Evolutionary conservation across 2,797 vertebrate genomes (phyloP).

Genomic region (Acropternis orthonyx): DNA sequence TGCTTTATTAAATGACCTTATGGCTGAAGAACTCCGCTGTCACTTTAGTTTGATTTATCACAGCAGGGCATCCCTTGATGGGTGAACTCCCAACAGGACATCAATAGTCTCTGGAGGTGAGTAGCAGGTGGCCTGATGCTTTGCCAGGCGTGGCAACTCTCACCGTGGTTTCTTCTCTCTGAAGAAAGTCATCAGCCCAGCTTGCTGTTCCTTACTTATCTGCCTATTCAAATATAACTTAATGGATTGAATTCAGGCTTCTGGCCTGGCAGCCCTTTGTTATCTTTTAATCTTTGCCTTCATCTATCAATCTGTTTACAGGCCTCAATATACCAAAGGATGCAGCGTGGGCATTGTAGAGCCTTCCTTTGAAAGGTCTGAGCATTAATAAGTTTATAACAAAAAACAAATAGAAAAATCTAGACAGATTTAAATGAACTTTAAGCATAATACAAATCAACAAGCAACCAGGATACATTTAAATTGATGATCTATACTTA

Average conservation of each 20-base stretch:
- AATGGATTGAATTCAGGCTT: slow-evolving; percentile 56
- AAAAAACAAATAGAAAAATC: neutral
- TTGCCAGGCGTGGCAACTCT: slow-evolving; percentile 36
- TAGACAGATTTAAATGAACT: neutral
- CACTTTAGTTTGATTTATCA: slow-evolving; percentile 60
- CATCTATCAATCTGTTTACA: slow-evolving; percentile 22
- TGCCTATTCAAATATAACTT: slow-evolving; percentile 50
- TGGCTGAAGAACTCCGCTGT: slow-evolving; percentile 4
- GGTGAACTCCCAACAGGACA: neutral
- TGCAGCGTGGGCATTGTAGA: neutral
- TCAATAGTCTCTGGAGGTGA: slow-evolving; percentile 1
- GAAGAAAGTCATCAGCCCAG: slow-evolving; percentile 37
- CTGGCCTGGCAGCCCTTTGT: slow-evolving; percentile 14
- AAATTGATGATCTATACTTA: neutral
- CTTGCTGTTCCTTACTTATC: slow-evolving; percentile 46
- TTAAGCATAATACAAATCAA: neutral
- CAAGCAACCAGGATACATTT: neutral
- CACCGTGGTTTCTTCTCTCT: neutral
- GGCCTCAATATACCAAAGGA: neutral
- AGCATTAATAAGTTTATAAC: neutral
- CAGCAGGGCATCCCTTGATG: slow-evolving; percentile 50
- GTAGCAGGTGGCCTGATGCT: slow-evolving; percentile 50
- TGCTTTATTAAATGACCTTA: slow-evolving; percentile 38
- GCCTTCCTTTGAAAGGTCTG: neutral
- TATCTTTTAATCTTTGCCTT: slow-evolving; percentile 40